phyloP scores from a whole-genome alignment of 2,113 vertebrate species.

The Ageneiosus marmoratus region DNA sequence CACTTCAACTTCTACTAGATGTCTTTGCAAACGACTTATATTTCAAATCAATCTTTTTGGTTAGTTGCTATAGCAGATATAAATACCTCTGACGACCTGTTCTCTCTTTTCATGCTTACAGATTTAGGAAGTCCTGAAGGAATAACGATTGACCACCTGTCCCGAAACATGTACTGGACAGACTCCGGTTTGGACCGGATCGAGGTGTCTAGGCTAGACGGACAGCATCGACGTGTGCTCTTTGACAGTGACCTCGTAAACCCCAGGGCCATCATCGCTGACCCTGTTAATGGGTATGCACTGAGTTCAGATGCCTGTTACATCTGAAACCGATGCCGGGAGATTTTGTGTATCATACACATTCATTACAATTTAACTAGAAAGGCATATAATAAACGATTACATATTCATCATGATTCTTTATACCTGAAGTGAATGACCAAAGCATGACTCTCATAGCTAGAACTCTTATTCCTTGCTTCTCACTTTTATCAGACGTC shows the following conservation, averaged over 20 bases:
- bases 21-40: background rate
- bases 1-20: background rate
- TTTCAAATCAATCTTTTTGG: background rate
- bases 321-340: background rate
- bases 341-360: background rate
- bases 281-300: conserved; percentile 81
- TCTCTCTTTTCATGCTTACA: conserved; percentile 54
- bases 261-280: conserved; percentile 83
- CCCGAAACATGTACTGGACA: conserved; percentile 93
- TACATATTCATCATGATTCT: background rate
- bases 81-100: background rate
- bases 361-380: background rate
- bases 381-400: background rate
- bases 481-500: conserved; percentile 70
- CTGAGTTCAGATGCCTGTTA: background rate
- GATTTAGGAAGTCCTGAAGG: conserved; percentile 91
- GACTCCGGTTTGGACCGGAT: conserved; percentile 88
- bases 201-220: conserved; percentile 87
- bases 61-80: background rate
- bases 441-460: background rate
- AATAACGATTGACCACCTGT: conserved; percentile 84
- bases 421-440: background rate
- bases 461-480: background rate
- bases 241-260: conserved; percentile 85
- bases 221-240: conserved; percentile 81